Evolutionary conservation across 2,888 invertebrate genomes (phyloP), one percentile per base, ranked within the genome.

Genomic region (Thera obeliscata): DNA sequence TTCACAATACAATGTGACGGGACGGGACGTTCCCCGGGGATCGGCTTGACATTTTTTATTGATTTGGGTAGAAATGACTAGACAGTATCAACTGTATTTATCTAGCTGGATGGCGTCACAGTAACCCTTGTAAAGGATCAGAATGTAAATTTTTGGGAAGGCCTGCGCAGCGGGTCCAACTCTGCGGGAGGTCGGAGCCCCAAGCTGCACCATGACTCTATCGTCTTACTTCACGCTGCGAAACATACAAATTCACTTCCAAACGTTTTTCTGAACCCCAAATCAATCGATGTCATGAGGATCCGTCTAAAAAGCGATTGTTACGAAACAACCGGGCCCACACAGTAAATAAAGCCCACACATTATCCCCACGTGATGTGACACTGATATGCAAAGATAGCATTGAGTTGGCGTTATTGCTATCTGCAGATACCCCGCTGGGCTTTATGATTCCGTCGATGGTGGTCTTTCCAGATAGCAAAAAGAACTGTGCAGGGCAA

Each of bases 231-330:
- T 81, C 93, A 93, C 83, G 93, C 93, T 91, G 93, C 80, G 93
- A 86, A 88, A 93, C 93, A 93, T 87, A 89, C 86, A 81, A 91
- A 91, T 86, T 85, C 89, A 89, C 91, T 93, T 91, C 82, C 77
- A 85, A 83, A 81, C 84, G 82, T 86, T 83, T 85, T 77, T 82
- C 83, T 77, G 81, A 79, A 81, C 80, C 83, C 85, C 81, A 84
- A 84, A 91, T 92, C 88, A 90, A 92, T 91, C 85, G 76, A 81
- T 81, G 74, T 88, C 88, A 85, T 35, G 12, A 46, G 43, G 43
- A 54, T 76, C 76, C 74, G 81, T 76, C 79, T 55, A 81, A 58
- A 83, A 82, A 81, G 74, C 64, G 74, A 77, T 79, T 81, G 78
- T 86, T 77, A 73, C 75, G 74, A 82, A 86, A 86, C 84, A 85